Evolutionary conservation across 2,888 invertebrate species (phyloP), one percentile per base, ranked within the genome.

Genomic region (Piscicola geometra): DNA sequence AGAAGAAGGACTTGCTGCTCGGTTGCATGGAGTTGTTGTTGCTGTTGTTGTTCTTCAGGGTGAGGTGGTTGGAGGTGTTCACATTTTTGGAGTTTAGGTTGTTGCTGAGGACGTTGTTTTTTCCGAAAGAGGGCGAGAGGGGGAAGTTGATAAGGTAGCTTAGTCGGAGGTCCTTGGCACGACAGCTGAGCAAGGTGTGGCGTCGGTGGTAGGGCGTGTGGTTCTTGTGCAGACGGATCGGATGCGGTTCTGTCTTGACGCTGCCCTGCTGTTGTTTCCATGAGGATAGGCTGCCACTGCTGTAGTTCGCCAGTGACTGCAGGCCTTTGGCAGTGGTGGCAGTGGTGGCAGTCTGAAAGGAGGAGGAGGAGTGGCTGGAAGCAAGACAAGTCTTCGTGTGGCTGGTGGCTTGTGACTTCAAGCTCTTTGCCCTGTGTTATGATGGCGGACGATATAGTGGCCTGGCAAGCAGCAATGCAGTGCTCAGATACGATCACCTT

Each of bases 161-260:
- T 47, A 12, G 50, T 21, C 21, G 41, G 35, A 15, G 35, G n/a
- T 70, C 70, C 41, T 70, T 33, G n/a, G 35, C n/a, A 36, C 3
- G 9, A n/a, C 35, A 36, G 21, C 64, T 85, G 50, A 79, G 79
- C 64, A 81, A 78, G 5, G 82, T 81, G 32, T 81, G 80, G 28
- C 86, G 82, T 66, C 85, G 82, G 81, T 86, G 86, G 81, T 86
- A 86, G 30, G 86, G 84, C 30, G 81, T 80, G 56, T 81, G 78
- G 68, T 81, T 81, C 18, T 84, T 80, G 25, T 81, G 77, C 25
- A 82, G 81, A 25, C 83, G 81, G 70, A 82, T 82, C 71, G 84
- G 81, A 28, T 84, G 84, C 0, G 80, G 73, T 76, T 83, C 83
- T 25, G 84, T 83, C 33, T 75, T 71, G 32, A 32, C 32, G 35